Evolutionary conservation across 2,888 invertebrate species (phyloP).

Genomic region (Plutella xylostella): DNA sequence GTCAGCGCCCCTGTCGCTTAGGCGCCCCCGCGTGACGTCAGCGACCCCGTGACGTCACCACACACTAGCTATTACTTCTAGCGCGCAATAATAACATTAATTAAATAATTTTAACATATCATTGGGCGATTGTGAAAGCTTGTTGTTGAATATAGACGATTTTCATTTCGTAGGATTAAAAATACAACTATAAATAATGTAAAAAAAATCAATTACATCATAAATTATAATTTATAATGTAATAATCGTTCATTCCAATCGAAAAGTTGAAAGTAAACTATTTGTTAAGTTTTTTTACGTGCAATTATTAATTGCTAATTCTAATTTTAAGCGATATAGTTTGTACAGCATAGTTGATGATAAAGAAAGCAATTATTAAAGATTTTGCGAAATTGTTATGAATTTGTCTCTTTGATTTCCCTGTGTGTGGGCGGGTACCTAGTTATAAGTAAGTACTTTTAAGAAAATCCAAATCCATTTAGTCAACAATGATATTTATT

Average conservation of each 20-base stretch:
- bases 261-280: constrained; percentile 67
- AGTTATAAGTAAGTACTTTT: neutral
- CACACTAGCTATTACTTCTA: constrained; percentile 29
- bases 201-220: constrained; percentile 49
- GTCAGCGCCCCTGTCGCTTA: neutral
- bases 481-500: constrained; percentile 67
- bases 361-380: constrained; percentile 66
- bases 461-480: constrained; percentile 20
- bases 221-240: constrained; percentile 26
- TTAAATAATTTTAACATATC: constrained; percentile 68
- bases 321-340: constrained; percentile 67
- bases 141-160: constrained; percentile 52
- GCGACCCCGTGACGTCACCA: constrained; percentile 15
- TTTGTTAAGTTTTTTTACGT: constrained; percentile 71
- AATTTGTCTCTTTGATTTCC: constrained; percentile 23
- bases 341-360: constrained; percentile 69
- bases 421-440: too few species aligned
- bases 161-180: constrained; percentile 57
- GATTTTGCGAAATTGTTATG: constrained; percentile 59
- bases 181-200: constrained; percentile 60
- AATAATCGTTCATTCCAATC: constrained; percentile 69
- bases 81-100: constrained; percentile 63
- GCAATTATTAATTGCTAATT: constrained; percentile 71
- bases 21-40: neutral
- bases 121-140: constrained; percentile 72